Percentiles rank a stretch among this genome's conserved stretches.
phyloP scores from a whole-genome alignment of 2,888 invertebrate species.

The Nomada ferruginata region DNA sequence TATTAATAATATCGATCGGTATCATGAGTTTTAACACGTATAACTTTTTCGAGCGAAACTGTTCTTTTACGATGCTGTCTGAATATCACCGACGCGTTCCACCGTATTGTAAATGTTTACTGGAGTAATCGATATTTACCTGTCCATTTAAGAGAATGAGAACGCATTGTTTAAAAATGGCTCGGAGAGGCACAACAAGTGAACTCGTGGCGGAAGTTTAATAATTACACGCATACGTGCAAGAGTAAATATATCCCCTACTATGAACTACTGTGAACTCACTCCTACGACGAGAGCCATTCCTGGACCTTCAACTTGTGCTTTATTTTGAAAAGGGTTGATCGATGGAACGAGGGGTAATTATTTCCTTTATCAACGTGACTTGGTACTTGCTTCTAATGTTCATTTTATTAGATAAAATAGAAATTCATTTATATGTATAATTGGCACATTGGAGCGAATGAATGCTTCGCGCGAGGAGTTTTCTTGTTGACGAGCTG shows the following conservation, averaged over 20 bases:
- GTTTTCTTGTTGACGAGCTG: neutral
- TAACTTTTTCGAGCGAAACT: no score
- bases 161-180: slow-evolving; percentile 23
- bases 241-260: slow-evolving; percentile 16
- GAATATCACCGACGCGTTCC: neutral
- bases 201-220: slow-evolving; percentile 5
- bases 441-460: neutral
- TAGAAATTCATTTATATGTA: neutral
- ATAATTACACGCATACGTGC: slow-evolving; percentile 7
- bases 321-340: neutral
- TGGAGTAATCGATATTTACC: neutral
- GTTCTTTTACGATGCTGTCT: neutral
- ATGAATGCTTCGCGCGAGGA: neutral
- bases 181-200: neutral
- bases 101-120: slow-evolving; percentile 2
- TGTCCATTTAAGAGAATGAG: neutral
- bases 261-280: slow-evolving; percentile 3
- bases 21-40: no score
- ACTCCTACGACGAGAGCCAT: neutral
- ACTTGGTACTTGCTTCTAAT: neutral
- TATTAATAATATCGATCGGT: no score
- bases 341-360: neutral
- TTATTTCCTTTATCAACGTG: neutral
- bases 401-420: neutral
- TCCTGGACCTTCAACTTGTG: neutral